Evolutionary conservation across 2,113 vertebrate genomes (phyloP), one percentile per base, ranked within the genome.

Genomic region (Tautogolabrus adspersus): DNA sequence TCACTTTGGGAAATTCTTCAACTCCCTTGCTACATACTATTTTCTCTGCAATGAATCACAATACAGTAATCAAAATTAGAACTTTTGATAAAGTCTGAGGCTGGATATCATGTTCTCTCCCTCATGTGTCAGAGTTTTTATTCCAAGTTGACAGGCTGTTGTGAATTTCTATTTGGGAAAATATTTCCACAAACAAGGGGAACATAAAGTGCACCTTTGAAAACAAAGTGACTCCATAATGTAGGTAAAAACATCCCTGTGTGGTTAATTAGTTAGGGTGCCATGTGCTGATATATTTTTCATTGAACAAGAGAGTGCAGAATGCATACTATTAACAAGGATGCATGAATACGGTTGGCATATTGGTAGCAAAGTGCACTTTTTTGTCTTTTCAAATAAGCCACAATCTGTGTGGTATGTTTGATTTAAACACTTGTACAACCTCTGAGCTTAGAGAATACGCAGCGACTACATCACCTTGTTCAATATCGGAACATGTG

Each of bases 401-500:
- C 22, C 49, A 8, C 37, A 77, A 58, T 75, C 61, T 66, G 59
- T 73, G 11, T 12, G 9, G 52, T 74, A 54, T 18, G 13, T 42
- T 42, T 74, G 26, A 75, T 59, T 59, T 68, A 52, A 22, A 18
- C 72, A 55, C 73, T 66, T 66, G 10, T 47, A 55, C 51, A 18
- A 58, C 40, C 19, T 54, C 67, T 66, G 62, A 68, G 34, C 30
- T 51, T 49, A 19, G 18, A 83, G 13, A 75, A 61, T 61, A 42
- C 55, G 34, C 47, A 77, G 55, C 61, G 55, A 55, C 34, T 10
- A 61, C 21, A 60, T 78, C 59, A 60, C 64, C 54, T 54, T 63
- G 73, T 69, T 82, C 67, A 74, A 18, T 72, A 79, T 55, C 57
- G 75, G 64, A 75, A 62, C 75, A 30, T 38, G 65, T 84, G 55